Base-by-base conservation (phyloP, 2,113 vertebrate species). In the Okapia johnstoni region DNA sequence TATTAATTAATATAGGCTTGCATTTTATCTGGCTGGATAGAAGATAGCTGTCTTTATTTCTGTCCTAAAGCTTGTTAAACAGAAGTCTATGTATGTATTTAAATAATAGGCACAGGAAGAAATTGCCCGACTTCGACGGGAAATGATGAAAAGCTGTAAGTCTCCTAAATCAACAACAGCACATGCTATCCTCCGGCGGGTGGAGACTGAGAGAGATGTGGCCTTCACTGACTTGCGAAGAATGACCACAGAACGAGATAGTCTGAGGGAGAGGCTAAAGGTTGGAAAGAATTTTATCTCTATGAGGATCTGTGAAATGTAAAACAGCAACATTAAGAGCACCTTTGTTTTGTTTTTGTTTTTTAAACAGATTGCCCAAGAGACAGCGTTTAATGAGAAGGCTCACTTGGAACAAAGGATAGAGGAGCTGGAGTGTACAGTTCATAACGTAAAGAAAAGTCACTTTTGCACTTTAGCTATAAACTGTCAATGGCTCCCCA, bases 401-500 rank as follows among this genome's bases (percentile, higher is more conserved):
- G 99, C 99, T 96, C 98, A 99, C 95, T 98, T 99, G 98, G 98
- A 99, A 98, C 99, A 99, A 97, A 99, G 98, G 88, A 98, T 99
- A 97, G 99, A 99, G 92, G 99, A 99, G 76, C 97, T 99, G 96
- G 98, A 99, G 98, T 98, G 95, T 89, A 97, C 98, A 94, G 80
- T 99, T 97, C 97, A 98, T 96, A 99, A 98, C 0, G 99, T 99
- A 99, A 99, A 97, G 61, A 60, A 77, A 97, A 97, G 81, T 33
- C 15, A 23, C 10, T 92, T 92, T 92, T 88, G 58, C 70, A 66
- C 16, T 80, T 93, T 87, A 40, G 28, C 54, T 88, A 26, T 96
- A 92, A 80, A 85, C 55, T 92, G 10, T 80, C 60, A 52, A 0
- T 70, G 66, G 7, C 52, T 93, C 43, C 15, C 61, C 88, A 9